Evolutionary conservation across 2,888 invertebrate genomes (phyloP).

Genomic region (Rhabditoides inermis): DNA sequence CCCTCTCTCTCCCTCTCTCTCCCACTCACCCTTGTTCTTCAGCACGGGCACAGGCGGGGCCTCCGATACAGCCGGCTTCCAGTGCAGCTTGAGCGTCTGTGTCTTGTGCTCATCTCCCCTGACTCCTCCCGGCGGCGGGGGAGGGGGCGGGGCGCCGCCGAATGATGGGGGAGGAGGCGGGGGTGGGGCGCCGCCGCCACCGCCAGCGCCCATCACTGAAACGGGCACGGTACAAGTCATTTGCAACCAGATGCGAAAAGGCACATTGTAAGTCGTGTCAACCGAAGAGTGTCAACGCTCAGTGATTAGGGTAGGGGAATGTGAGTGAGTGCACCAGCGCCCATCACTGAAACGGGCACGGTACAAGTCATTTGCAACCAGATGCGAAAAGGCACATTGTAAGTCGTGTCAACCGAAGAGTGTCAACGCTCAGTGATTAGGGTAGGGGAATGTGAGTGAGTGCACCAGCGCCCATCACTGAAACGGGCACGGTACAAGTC

Average conservation of each 20-base stretch:
- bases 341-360: conserved; percentile 18
- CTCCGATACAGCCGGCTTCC: conserved; percentile 69
- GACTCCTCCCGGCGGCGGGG: conserved; percentile 37
- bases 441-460: too few relatives aligned
- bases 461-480: conserved; percentile 22
- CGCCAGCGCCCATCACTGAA: conserved; percentile 22
- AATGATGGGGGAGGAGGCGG: conserved; percentile 49
- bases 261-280: too few relatives aligned
- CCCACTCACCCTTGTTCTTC: conserved; percentile 42
- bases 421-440: too few relatives aligned
- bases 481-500: conserved; percentile 1
- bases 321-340: too few relatives aligned
- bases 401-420: too few relatives aligned
- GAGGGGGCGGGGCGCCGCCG: conserved; percentile 33
- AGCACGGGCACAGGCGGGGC: conserved; percentile 39
- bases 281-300: too few relatives aligned
- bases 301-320: too few relatives aligned
- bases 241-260: background rate
- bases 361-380: background rate
- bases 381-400: background rate
- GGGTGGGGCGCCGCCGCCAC: conserved; percentile 35
- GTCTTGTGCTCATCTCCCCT: conserved; percentile 11
- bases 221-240: background rate
- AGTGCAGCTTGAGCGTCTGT: conserved; percentile 90
- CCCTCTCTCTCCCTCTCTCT: background rate